These are phyloP conservation scores for Meloidogyne floridensis DNA, from an alignment of 1,140 invertebrate species.

Conservation along the genomic window DNA sequence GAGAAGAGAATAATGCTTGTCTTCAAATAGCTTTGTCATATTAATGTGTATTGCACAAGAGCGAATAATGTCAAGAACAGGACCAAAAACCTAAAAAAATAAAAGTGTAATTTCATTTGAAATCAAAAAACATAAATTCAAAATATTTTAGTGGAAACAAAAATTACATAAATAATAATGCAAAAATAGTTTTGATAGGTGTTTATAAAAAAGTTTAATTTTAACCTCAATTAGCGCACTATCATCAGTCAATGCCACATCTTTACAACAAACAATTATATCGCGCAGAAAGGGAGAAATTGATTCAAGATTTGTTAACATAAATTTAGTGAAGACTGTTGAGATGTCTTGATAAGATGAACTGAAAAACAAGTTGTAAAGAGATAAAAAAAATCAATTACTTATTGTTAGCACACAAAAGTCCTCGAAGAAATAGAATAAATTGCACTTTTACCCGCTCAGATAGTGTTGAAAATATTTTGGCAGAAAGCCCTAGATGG, in stretches of 20 bases:
- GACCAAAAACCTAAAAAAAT: conserved; percentile 26
- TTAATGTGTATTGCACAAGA: not conserved
- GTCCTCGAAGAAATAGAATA: conserved; percentile 18
- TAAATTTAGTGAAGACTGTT: conserved; percentile 6
- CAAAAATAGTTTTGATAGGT: not conserved
- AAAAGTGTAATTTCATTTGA: not conserved
- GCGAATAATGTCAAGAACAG: conserved; percentile 19
- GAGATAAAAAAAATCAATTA: not conserved
- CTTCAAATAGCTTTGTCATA: conserved; percentile 22
- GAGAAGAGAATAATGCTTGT: conserved; percentile 22
- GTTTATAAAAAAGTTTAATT: not conserved
- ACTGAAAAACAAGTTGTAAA: not conserved
- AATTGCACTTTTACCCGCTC: conserved; percentile 7
- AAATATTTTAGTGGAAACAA: no score
- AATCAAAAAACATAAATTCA: not conserved
- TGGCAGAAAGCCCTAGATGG: not conserved
- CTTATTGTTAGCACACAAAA: conserved; percentile 8
- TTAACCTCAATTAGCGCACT: conserved; percentile 1
- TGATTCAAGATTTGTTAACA: not conserved
- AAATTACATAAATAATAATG: not conserved
- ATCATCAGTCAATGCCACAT: not conserved
- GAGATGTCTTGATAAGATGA: conserved; percentile 14
- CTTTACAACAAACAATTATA: conserved; percentile 19
- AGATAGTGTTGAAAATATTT: conserved; percentile 4
- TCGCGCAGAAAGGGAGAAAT: not conserved